These are phyloP conservation scores for Spilosoma lubricipeda DNA, from an alignment of 2,888 invertebrate genomes.

Conservation along the genomic window DNA sequence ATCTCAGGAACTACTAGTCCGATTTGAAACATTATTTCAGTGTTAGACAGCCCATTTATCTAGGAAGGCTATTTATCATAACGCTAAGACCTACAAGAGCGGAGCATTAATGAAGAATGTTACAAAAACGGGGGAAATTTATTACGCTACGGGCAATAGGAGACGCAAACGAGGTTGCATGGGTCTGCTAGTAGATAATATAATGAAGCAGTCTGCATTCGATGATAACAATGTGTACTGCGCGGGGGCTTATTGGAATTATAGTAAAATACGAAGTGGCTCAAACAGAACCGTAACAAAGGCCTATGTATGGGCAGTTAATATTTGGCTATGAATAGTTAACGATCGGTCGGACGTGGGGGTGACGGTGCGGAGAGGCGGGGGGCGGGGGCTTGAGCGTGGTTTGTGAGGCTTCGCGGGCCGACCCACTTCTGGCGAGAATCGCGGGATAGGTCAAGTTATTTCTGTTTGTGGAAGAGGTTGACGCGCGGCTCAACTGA, in stretches of 20 bases:
- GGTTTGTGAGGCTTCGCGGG: conserved; percentile 10
- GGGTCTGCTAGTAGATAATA: no score
- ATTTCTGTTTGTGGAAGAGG: conserved; percentile 14
- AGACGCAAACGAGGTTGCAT: no score
- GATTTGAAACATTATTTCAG: no score
- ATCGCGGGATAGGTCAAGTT: conserved; percentile 16
- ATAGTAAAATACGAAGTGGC: neutral
- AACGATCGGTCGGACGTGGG: conserved; percentile 10
- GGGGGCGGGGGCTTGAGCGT: neutral
- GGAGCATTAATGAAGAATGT: no score
- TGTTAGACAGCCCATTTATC: no score
- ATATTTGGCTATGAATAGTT: conserved; percentile 18
- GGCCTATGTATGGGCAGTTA: conserved; percentile 12
- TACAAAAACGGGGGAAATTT: no score
- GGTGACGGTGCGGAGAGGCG: no score
- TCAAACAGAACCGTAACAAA: conserved; percentile 6
- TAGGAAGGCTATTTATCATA: no score
- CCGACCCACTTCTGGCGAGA: conserved; percentile 16
- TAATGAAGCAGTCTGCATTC: neutral
- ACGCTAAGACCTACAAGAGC: no score
- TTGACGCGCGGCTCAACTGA: neutral
- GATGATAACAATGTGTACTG: neutral
- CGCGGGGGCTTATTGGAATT: neutral
- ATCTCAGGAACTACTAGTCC: no score
- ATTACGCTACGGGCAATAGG: no score